Base-by-base conservation (phyloP, 1,140 invertebrate species). In the Pogonus chalceus region DNA sequence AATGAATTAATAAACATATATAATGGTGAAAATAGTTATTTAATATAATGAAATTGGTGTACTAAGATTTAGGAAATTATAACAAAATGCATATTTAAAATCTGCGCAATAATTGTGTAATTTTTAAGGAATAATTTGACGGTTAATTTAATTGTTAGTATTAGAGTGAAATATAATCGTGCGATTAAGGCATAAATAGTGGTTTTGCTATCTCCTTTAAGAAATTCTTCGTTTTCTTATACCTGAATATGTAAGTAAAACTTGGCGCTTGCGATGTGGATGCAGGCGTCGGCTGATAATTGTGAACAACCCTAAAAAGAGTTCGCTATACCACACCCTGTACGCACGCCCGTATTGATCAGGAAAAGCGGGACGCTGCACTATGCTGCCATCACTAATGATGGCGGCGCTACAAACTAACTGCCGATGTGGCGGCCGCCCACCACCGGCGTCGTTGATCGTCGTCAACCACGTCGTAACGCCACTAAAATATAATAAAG, bases 341-440 rank as follows among this genome's bases (percentile, higher is more conserved):
- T 54, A 61, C 61, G 59, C 61, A 63, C 55, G 54, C 62, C 56
- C 61, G 50, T 62, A 66, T 67, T 62, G 65, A 67, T 67, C 56
- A 52, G 23, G 20, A n/a, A n/a, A n/a, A n/a, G n/a, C 37, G 18
- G 14, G 4, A 10, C 37, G 37, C 37, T 16, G 37, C 18, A 7
- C 18, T 10, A 16, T 43, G 37, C 9, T 18, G 37, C 37, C 37
- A 31, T 31, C 26, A 7, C n/a, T n/a, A n/a, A n/a, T 31, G 37
- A 3, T 16, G 18, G 7, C 37, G 37, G 18, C 37, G 37, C 18
- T 3, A 10, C 26, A 14, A 7, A 31, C 26, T 31, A 31, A 31
- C n/a, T n/a, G n/a, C n/a, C 54, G 56, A 56, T 54, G 59, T 59
- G 26, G 49, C 55, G 62, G 57, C 46, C 55, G 53, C 61, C 58